phyloP scores from a whole-genome alignment of 2,888 invertebrate species.

The Plagodis pulveraria region DNA sequence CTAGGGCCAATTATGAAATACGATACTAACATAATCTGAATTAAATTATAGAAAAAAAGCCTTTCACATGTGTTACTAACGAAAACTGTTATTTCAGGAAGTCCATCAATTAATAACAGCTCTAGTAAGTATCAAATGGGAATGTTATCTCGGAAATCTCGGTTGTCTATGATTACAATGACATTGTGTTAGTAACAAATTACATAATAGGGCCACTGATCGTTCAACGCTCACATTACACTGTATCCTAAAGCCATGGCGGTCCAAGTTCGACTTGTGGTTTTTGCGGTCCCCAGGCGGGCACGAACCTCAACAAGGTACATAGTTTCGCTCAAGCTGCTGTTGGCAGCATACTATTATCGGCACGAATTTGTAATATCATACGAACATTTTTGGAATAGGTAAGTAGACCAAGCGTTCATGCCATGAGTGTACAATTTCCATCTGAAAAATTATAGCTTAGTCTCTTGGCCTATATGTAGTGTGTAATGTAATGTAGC shows the following conservation, averaged over 20 bases:
- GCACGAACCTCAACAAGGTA: constrained; percentile 43
- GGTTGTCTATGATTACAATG: too few relatives aligned
- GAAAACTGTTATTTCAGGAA: constrained; percentile 42
- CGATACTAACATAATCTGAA: too few relatives aligned
- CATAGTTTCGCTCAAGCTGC: neutral
- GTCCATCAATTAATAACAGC: neutral
- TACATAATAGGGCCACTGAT: constrained; percentile 24
- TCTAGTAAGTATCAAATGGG: too few relatives aligned
- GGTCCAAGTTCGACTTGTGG: constrained; percentile 44
- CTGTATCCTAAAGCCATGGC: constrained; percentile 48
- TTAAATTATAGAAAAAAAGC: too few relatives aligned
- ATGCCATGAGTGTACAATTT: neutral
- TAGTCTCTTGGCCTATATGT: too few relatives aligned
- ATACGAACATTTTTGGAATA: neutral
- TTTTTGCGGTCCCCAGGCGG: constrained; percentile 56
- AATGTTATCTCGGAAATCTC: too few relatives aligned
- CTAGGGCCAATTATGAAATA: too few relatives aligned
- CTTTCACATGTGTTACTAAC: constrained; percentile 43
- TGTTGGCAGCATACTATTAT: constrained; percentile 14
- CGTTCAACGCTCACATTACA: constrained; percentile 50
- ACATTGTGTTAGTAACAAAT: too few relatives aligned
- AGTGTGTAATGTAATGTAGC: too few relatives aligned
- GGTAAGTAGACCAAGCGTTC: neutral
- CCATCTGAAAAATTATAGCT: neutral
- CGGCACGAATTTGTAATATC: neutral